Evolutionary conservation across 2,888 invertebrate genomes (phyloP).

Genomic region (Anarsia innoxiella): DNA sequence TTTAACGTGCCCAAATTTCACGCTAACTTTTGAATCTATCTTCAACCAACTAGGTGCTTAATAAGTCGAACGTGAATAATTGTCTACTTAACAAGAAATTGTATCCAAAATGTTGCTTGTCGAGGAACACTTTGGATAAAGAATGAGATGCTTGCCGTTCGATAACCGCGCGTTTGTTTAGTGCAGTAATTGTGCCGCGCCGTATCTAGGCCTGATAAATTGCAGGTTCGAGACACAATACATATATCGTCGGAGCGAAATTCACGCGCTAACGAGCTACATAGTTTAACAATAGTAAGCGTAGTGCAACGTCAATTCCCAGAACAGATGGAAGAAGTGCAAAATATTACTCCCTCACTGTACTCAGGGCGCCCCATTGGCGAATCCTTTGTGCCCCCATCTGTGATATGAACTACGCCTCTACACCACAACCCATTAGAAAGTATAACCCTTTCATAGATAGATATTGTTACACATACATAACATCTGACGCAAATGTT

Average conservation of each 20-base stretch:
- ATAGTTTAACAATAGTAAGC: constrained; percentile 28
- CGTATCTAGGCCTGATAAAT: constrained; percentile 45
- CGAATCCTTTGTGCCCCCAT: constrained; percentile 43
- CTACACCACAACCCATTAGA: constrained; percentile 23
- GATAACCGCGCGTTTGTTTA: constrained; percentile 48
- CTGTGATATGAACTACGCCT: constrained; percentile 42
- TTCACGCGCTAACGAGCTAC: constrained; percentile 37
- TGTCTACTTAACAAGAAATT: no score
- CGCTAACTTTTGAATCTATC: no score
- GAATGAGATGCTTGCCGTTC: no score
- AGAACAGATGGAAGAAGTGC: constrained; percentile 30
- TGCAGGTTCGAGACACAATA: constrained; percentile 45
- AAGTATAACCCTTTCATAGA: constrained; percentile 46
- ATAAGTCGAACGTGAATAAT: no score
- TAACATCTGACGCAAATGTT: constrained; percentile 29
- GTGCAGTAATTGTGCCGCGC: constrained; percentile 44
- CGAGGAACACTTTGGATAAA: no score
- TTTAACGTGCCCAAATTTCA: no score
- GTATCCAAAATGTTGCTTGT: no score
- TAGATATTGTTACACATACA: constrained; percentile 29
- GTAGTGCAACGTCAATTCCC: constrained; percentile 24
- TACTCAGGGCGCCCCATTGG: constrained; percentile 23
- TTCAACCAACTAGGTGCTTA: no score
- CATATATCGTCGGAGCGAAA: constrained; percentile 35
- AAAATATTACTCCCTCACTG: constrained; percentile 26